Evolutionary conservation across 1,140 invertebrate species (phyloP).

Genomic region (Drosophila parabipectinata): DNA sequence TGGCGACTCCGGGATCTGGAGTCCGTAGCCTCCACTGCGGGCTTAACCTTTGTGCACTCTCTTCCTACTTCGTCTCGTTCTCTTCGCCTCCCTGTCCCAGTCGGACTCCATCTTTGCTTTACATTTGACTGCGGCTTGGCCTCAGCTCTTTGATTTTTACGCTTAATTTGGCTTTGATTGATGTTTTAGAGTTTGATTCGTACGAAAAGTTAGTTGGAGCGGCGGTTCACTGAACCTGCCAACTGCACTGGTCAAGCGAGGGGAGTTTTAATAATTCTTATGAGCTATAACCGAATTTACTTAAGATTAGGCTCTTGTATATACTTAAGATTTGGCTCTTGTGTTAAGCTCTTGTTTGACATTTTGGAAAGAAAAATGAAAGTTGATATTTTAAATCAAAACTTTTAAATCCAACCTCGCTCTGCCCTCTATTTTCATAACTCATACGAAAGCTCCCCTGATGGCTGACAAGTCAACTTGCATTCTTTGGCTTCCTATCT

Average conservation of each 20-base stretch:
- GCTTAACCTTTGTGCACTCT: slow-evolving; percentile 70
- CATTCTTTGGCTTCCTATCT: slow-evolving; percentile 30
- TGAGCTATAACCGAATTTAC: no score
- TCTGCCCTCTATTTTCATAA: slow-evolving; percentile 33
- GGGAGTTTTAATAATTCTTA: not conserved
- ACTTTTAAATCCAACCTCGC: not conserved
- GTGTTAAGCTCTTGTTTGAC: no score
- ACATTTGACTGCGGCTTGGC: slow-evolving; percentile 38
- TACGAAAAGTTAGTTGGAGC: slow-evolving; percentile 39
- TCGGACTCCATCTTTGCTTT: slow-evolving; percentile 15
- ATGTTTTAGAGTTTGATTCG: slow-evolving; percentile 62
- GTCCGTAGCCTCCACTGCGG: slow-evolving; percentile 43
- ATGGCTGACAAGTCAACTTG: slow-evolving; percentile 38
- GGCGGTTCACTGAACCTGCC: slow-evolving; percentile 67
- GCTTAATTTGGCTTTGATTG: slow-evolving; percentile 81
- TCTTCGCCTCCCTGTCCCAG: not conserved
- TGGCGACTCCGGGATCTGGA: slow-evolving; percentile 15
- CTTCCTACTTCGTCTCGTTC: slow-evolving; percentile 6
- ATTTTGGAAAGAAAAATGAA: no score
- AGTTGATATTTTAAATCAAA: no score
- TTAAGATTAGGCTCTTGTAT: no score
- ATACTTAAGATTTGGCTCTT: no score
- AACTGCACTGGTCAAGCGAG: slow-evolving; percentile 17
- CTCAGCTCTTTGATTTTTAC: slow-evolving; percentile 60
- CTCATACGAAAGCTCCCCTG: slow-evolving; percentile 9